Evolutionary conservation across 37 sponge, comb jelly and placozoan species (phyloP).

Genomic region (Ianthella basta): DNA sequence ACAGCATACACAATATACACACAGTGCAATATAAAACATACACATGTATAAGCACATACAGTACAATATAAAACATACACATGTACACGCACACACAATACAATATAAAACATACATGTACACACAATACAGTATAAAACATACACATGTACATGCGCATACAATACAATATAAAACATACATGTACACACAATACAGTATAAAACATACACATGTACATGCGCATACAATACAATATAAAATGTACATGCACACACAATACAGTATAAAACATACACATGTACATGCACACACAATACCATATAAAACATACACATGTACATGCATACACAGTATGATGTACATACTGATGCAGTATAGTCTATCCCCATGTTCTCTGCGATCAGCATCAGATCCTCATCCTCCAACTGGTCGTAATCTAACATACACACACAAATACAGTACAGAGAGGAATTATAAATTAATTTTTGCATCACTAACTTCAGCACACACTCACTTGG

Average conservation of each 20-base stretch:
- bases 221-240: not conserved
- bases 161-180: not conserved
- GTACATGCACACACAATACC: too few species aligned
- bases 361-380: slow-evolving; percentile 28
- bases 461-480: too few species aligned
- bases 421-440: not conserved
- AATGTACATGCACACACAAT: too few species aligned
- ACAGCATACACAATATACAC: too few species aligned
- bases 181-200: slow-evolving; percentile 17
- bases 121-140: too few species aligned
- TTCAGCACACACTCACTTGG: too few species aligned
- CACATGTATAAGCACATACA: too few species aligned
- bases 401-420: not conserved
- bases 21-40: too few species aligned
- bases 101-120: not conserved
- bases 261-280: too few species aligned
- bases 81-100: slow-evolving; percentile 5
- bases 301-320: too few species aligned
- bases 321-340: too few species aligned
- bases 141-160: not conserved
- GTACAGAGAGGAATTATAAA: too few species aligned
- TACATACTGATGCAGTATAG: not conserved
- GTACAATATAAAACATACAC: not conserved
- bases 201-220: not conserved
- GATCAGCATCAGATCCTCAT: slow-evolving; percentile 7